phyloP scores from a whole-genome alignment of 2,888 invertebrate species.

The Dryococelus australis region DNA sequence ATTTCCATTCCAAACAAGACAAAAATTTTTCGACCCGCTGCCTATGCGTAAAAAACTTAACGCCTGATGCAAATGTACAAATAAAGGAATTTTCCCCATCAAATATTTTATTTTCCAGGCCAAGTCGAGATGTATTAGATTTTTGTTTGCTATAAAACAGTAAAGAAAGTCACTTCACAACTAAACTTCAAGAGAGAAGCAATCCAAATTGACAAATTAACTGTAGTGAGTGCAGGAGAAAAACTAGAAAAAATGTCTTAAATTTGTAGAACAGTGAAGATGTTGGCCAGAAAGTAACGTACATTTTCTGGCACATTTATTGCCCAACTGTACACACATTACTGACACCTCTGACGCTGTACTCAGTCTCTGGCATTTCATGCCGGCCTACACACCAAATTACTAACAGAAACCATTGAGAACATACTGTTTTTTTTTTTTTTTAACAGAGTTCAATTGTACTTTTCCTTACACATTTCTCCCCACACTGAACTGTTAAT shows the following conservation, averaged over 20 bases:
- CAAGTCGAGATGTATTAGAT: too few relatives aligned
- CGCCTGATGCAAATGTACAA: neutral
- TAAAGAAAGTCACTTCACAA: too few relatives aligned
- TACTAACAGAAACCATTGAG: neutral
- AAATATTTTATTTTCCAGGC: too few relatives aligned
- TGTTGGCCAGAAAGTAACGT: neutral
- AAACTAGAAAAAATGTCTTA: neutral
- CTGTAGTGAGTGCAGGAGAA: neutral
- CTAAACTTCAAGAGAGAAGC: too few relatives aligned
- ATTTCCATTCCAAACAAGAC: neutral
- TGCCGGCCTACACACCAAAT: neutral
- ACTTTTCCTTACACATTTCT: slow-evolving; percentile 6
- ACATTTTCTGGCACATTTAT: neutral
- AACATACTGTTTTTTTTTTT: neutral
- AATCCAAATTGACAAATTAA: neutral
- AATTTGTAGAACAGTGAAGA: neutral
- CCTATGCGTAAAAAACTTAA: neutral
- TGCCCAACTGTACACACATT: neutral
- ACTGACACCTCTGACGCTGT: neutral
- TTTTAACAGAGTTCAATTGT: neutral
- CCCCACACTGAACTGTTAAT: neutral
- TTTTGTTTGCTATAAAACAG: too few relatives aligned
- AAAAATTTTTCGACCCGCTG: neutral
- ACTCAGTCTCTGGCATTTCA: neutral
- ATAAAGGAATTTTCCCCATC: too few relatives aligned